Conservation (phyloP, 2,888 invertebrate genomes). For the Orthonychiurus folsomi region DNA sequence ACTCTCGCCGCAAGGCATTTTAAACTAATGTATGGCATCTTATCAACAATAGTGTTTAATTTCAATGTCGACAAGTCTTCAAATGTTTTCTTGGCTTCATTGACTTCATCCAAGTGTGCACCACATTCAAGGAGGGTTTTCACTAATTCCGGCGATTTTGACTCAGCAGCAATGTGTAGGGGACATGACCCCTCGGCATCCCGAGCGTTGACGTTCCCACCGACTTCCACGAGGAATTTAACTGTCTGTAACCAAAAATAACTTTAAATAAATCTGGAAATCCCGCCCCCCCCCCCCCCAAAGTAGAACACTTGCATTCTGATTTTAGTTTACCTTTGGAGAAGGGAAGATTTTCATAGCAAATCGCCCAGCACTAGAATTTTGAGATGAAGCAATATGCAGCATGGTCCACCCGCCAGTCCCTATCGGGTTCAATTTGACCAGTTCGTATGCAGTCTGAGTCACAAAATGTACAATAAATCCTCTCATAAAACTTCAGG, state of each 20-base stretch:
- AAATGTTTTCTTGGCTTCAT: constrained; percentile 67
- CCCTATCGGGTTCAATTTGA: constrained; percentile 35
- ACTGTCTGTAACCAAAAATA: constrained; percentile 68
- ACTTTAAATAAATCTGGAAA: too few relatives aligned
- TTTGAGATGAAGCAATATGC: constrained; percentile 38
- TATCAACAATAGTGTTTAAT: constrained; percentile 54
- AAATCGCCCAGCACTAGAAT: constrained; percentile 39
- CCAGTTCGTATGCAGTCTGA: constrained; percentile 39
- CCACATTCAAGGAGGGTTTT: constrained; percentile 66
- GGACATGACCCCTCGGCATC: constrained; percentile 82
- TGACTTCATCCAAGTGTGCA: constrained; percentile 74
- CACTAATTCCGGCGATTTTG: constrained; percentile 58
- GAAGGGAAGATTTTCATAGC: constrained; percentile 40
- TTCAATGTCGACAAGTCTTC: constrained; percentile 49
- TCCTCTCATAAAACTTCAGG: neutral
- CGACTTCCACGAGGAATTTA: constrained; percentile 66
- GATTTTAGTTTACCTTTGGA: constrained; percentile 31
- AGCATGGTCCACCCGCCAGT: constrained; percentile 35
- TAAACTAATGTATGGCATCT: constrained; percentile 66
- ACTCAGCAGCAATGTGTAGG: constrained; percentile 65
- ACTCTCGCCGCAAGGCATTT: constrained; percentile 78
- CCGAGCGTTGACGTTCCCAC: constrained; percentile 67
- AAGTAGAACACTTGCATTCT: too few relatives aligned
- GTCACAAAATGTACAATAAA: neutral
- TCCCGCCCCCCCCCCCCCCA: constrained; percentile 30